phyloP scores from a whole-genome alignment of 2,888 invertebrate genomes.

The Tortricodes alternella region DNA sequence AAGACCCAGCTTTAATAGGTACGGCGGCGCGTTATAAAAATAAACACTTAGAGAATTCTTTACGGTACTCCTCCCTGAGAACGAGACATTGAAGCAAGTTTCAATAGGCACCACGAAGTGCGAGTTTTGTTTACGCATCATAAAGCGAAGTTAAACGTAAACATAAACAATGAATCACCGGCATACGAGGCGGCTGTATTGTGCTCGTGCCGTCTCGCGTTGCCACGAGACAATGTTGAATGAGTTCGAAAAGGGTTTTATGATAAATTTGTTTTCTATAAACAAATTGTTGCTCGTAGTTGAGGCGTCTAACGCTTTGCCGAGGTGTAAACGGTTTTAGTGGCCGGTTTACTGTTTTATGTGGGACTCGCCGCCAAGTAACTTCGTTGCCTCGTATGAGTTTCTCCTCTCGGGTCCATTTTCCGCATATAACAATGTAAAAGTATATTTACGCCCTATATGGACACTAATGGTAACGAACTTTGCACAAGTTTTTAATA shows the following conservation, averaged over 20 bases:
- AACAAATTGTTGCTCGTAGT: slow-evolving; percentile 14
- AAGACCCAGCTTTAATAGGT: slow-evolving; percentile 38
- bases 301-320: slow-evolving; percentile 16
- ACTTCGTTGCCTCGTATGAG: slow-evolving; percentile 43
- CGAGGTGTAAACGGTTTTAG: slow-evolving; percentile 43
- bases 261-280: slow-evolving; percentile 27
- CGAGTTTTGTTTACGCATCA: slow-evolving; percentile 37
- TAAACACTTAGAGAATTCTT: slow-evolving; percentile 50
- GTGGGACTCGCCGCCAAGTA: slow-evolving; percentile 39
- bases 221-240: slow-evolving; percentile 17
- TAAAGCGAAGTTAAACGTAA: slow-evolving; percentile 38
- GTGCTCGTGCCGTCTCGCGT: slow-evolving; percentile 20
- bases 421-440: background rate
- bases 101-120: slow-evolving; percentile 37
- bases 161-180: slow-evolving; percentile 37
- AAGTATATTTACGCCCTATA: slow-evolving; percentile 35
- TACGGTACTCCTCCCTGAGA: slow-evolving; percentile 28
- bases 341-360: slow-evolving; percentile 47
- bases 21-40: slow-evolving; percentile 44
- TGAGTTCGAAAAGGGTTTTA: slow-evolving; percentile 13
- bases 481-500: too few species aligned
- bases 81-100: slow-evolving; percentile 33
- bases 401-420: slow-evolving; percentile 20
- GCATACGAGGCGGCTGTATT: slow-evolving; percentile 27
- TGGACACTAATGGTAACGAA: too few species aligned